Base-by-base conservation (phyloP, 1,140 invertebrate genomes). In the Musca vetustissima region DNA sequence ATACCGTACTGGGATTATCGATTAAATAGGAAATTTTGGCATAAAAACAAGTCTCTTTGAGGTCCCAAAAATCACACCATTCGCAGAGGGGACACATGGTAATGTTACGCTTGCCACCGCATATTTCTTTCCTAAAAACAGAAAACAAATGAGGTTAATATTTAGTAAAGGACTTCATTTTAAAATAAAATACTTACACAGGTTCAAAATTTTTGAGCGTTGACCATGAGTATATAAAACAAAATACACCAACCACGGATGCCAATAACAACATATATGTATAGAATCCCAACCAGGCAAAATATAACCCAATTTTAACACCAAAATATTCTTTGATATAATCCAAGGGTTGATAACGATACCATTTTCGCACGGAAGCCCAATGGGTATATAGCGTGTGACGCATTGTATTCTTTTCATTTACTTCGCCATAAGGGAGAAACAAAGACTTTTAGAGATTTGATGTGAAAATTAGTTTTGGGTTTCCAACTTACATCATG, bases 201-300 rank as follows among this genome's bases (percentile, higher is more conserved):
- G 91, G 90, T 75, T 86, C 83, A 83, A 96, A 89, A 57, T 84
- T 81, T 64, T 87, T 85, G 0, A 96, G 83, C 1, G 93, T 95
- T 15, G 88, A 79, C 52, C 89, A 86, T 15, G 94, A 93, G 79
- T 94, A 94, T 48, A 92, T 82, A 78, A 96, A 93, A 74, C 92
- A 94, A 4, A 91, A 81, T 1, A 95, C 75, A 2, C 95, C 95
- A 14, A 95, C 89, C 64, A 96, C 78, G 3, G 94, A 91, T 2
- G 95, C 92, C 4, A 92, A 88, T n/a, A 96, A 88, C 67, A 99
- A 82, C 90, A 97, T 94, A 55, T 92, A 90, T 0, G 97, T 98
- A 78, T 99, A 99, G 83, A 94, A 99, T 43, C 96, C 97, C 19
- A 98, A 84, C 97, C 97, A 98, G 6, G 96, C 95, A 82, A 98